These are phyloP conservation scores for Drepana arcuata DNA, from an alignment of 1,140 invertebrate genomes.

Conservation along the genomic window DNA sequence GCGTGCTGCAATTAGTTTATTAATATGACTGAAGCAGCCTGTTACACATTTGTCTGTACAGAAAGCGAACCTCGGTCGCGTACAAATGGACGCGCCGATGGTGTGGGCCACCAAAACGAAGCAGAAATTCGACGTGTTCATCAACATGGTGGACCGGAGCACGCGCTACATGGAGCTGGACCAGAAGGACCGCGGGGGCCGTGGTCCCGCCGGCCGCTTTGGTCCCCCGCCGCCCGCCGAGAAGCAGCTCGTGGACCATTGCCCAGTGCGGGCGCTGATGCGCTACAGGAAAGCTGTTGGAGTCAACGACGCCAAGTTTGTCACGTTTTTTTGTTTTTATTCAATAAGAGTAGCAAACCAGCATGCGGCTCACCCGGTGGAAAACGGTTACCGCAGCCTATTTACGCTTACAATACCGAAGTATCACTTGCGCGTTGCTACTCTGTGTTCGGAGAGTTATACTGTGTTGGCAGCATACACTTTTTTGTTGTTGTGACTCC, in stretches of 20 bases:
- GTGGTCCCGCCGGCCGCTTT: slow-evolving; percentile 38
- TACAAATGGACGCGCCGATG: slow-evolving; percentile 55
- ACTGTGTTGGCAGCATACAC: no score
- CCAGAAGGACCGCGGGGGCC: slow-evolving; percentile 29
- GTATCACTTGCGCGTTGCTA: no score
- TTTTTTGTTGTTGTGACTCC: no score
- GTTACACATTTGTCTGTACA: slow-evolving; percentile 12
- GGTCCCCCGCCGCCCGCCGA: slow-evolving; percentile 29
- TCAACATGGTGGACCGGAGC: slow-evolving; percentile 57
- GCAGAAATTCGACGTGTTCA: slow-evolving; percentile 53
- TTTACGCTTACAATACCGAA: no score
- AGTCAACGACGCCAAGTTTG: slow-evolving; percentile 40
- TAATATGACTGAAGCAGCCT: no score
- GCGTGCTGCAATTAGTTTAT: no score
- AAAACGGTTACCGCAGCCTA: no score
- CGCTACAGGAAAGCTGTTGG: slow-evolving; percentile 24
- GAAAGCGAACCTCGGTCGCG: slow-evolving; percentile 46
- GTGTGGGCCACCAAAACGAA: slow-evolving; percentile 40
- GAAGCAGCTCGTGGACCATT: slow-evolving; percentile 31
- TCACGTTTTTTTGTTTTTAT: no score
- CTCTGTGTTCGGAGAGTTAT: no score
- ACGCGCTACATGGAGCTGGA: slow-evolving; percentile 56
- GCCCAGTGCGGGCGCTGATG: slow-evolving; percentile 46
- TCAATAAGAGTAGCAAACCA: no score
- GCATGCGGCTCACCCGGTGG: no score